These are phyloP conservation scores for Trachemys scripta DNA, from an alignment of 2,113 vertebrate species.

Conservation along the genomic window DNA sequence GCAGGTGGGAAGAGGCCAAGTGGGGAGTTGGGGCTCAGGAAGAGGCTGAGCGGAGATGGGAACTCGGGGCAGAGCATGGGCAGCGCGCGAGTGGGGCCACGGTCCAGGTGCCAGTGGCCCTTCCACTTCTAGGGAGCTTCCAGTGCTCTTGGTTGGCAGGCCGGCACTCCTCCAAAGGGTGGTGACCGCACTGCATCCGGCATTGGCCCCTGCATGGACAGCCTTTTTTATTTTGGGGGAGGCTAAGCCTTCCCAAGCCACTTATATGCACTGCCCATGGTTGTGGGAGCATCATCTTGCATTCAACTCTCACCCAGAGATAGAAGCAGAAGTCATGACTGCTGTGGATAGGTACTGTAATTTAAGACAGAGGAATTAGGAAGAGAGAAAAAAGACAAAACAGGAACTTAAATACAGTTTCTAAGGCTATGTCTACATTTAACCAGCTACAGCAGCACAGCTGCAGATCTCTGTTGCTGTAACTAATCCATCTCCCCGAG, in stretches of 20 bases:
- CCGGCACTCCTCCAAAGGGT: background rate
- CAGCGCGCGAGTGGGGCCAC: too few relatives aligned
- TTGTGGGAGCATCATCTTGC: background rate
- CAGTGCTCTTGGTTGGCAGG: background rate
- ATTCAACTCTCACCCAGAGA: background rate
- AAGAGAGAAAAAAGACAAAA: conserved; percentile 17
- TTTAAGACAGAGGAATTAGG: background rate
- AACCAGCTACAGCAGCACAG: too few relatives aligned
- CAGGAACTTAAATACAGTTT: background rate
- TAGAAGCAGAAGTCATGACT: background rate
- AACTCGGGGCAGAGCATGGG: too few relatives aligned
- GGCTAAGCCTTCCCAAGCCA: too few relatives aligned
- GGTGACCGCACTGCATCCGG: too few relatives aligned
- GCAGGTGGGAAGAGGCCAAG: too few relatives aligned
- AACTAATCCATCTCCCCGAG: too few relatives aligned
- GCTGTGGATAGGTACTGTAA: background rate
- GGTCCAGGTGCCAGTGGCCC: too few relatives aligned
- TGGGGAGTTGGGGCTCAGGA: too few relatives aligned
- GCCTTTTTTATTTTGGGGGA: background rate
- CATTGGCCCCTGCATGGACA: background rate
- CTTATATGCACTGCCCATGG: background rate
- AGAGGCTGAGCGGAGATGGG: too few relatives aligned
- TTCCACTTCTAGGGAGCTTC: background rate
- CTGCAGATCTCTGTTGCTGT: too few relatives aligned
- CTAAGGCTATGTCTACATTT: too few relatives aligned